Base-by-base conservation (phyloP, 35 echinoderm and acorn worm genomes). In the Apostichopus californicus region DNA sequence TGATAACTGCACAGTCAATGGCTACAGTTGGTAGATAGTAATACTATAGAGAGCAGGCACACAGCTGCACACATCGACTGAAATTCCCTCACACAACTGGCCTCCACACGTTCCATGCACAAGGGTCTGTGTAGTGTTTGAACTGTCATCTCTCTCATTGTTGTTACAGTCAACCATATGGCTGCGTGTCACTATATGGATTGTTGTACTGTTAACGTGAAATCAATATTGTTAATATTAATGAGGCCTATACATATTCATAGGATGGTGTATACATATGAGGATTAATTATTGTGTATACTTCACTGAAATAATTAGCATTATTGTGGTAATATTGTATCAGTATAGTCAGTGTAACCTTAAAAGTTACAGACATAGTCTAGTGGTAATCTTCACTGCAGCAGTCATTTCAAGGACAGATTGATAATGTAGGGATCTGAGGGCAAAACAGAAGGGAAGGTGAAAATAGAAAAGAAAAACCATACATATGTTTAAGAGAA, bases 221-320 rank as follows among this genome's bases (percentile, higher is more conserved):
- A 87, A 87, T 87, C 85, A 87, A 87, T 87, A 65, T 71, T 59
- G 57, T 87, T 87, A 87, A 87, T 87, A 87, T 15, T 87, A 87
- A 87, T 87, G 24, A 87, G 85, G 64, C 22, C 7, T 9, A 63
- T 87, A 57, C 55, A 87, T 87, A 87, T 87, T 54, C 85, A 87
- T 87, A 46, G 28, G 28, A 5, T 23, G 78, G 22, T 80, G 5
- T 21, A 28, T 80, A 17, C 22, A 21, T 80, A 80, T 24, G 52
- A 11, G 52, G 11, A 34, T 34, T 34, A 11, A 80, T 80, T 28
- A 80, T 80, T 68, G 64, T 68, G 64, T 10, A 68, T 10, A 17
- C 64, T 68, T 34, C 28, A 34, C 28, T 34, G 28, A 34, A 34
- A 34, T 34, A 2, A 34, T 34, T 34, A 34, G 28, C 28, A 34